A percentile compares a stretch with the other conserved stretches of the same genome.
These are phyloP conservation scores for Isurus oxyrinchus DNA, from an alignment of 2,113 vertebrate genomes.

Conservation along the genomic window DNA sequence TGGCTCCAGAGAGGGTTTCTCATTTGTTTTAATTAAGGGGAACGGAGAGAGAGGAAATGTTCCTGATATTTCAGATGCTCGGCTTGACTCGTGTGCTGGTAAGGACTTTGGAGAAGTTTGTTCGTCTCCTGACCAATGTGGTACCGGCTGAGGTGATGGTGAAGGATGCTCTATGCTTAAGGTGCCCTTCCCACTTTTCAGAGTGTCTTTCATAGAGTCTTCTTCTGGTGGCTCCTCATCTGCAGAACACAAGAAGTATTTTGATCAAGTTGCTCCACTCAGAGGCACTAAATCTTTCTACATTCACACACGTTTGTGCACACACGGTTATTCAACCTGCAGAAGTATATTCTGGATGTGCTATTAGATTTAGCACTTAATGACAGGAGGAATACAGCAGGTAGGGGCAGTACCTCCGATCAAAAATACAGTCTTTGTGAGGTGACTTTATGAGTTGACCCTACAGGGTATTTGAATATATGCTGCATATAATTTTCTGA, in stretches of 20 bases:
- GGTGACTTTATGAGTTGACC: neutral
- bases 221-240: slow-evolving; percentile 79
- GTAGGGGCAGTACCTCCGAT: neutral
- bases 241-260: slow-evolving; percentile 47
- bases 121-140: slow-evolving; percentile 50
- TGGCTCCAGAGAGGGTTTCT: slow-evolving; percentile 64
- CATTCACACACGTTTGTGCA: neutral
- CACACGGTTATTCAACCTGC: neutral
- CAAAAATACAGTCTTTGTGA: neutral
- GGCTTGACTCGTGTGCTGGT: slow-evolving; percentile 48
- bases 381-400: neutral
- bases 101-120: slow-evolving; percentile 62
- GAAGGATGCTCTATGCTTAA: slow-evolving; percentile 63
- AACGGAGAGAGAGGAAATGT: slow-evolving; percentile 76
- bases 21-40: slow-evolving; percentile 47
- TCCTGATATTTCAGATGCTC: slow-evolving; percentile 56
- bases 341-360: neutral
- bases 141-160: slow-evolving; percentile 65
- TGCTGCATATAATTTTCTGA: neutral
- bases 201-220: slow-evolving; percentile 63
- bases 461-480: neutral
- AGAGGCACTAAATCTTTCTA: neutral
- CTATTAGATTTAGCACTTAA: neutral
- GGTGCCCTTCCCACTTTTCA: slow-evolving; percentile 63
- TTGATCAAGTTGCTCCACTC: neutral